Conservation (phyloP, 2,888 invertebrate genomes). For the Melieria omissa region DNA sequence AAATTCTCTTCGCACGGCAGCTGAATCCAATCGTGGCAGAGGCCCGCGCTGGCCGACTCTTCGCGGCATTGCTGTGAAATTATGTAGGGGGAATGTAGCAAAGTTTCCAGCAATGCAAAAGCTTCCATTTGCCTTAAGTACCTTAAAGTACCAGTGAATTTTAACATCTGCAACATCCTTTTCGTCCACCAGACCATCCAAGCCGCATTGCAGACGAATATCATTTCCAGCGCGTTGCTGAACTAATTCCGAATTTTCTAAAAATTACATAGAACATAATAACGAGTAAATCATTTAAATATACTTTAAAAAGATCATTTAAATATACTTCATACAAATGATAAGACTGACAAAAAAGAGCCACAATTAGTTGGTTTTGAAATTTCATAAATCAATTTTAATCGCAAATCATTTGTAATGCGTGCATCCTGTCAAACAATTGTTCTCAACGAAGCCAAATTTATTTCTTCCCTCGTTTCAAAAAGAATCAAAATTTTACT, state of each 20-base stretch:
- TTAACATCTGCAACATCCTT: constrained; percentile 49
- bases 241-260: constrained; percentile 62
- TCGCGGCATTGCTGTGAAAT: constrained; percentile 59
- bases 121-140: constrained; percentile 38
- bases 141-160: constrained; percentile 64
- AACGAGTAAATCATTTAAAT: too few relatives aligned
- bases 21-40: constrained; percentile 61
- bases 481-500: too few relatives aligned
- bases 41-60: constrained; percentile 41
- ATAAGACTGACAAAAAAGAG: too few relatives aligned
- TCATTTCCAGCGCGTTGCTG: constrained; percentile 61
- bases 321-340: too few relatives aligned
- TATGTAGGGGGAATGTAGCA: neutral
- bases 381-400: too few relatives aligned
- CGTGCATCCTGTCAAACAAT: too few relatives aligned
- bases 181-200: constrained; percentile 57
- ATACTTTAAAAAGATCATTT: too few relatives aligned
- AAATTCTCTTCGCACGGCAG: constrained; percentile 58
- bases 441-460: too few relatives aligned
- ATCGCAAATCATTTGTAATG: too few relatives aligned
- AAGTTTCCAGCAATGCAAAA: too few relatives aligned
- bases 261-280: constrained; percentile 12
- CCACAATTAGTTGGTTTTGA: too few relatives aligned
- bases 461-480: too few relatives aligned
- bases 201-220: constrained; percentile 58